Evolutionary conservation across 1,140 invertebrate species (phyloP).

Genomic region (Charaxes varanes): DNA sequence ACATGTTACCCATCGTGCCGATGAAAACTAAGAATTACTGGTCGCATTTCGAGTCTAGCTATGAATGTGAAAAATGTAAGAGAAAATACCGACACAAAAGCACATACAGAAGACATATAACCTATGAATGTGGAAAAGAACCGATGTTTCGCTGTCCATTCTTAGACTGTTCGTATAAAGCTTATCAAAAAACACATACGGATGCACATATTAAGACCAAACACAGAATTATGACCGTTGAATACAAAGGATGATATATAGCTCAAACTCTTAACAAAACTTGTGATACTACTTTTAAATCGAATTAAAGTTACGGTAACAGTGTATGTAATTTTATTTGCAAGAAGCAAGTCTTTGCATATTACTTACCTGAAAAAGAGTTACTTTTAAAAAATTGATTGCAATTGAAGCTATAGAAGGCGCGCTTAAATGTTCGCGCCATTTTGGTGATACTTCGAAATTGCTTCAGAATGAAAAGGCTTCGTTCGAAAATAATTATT

Average conservation of each 20-base stretch:
- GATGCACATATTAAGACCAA: slow-evolving; percentile 59
- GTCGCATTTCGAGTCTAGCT: slow-evolving; percentile 56
- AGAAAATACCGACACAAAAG: slow-evolving; percentile 70
- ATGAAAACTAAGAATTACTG: slow-evolving; percentile 68
- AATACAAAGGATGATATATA: slow-evolving; percentile 58
- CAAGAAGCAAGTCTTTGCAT: background rate
- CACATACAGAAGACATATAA: slow-evolving; percentile 68
- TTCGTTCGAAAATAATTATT: too few species aligned
- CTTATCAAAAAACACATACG: slow-evolving; percentile 68
- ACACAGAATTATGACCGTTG: slow-evolving; percentile 52
- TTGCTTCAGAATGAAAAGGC: too few species aligned
- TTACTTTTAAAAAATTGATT: too few species aligned
- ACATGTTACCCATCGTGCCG: slow-evolving; percentile 58
- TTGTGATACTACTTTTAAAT: slow-evolving; percentile 67
- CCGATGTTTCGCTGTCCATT: slow-evolving; percentile 71
- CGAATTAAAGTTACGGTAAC: slow-evolving; percentile 27
- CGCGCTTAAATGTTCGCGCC: too few species aligned
- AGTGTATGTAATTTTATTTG: slow-evolving; percentile 18
- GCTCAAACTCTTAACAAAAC: slow-evolving; percentile 26
- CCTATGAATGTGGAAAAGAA: slow-evolving; percentile 73
- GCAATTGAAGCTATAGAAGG: too few species aligned
- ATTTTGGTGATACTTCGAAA: too few species aligned
- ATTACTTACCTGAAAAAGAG: slow-evolving; percentile 1
- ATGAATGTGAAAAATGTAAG: slow-evolving; percentile 64
- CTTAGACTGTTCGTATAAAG: slow-evolving; percentile 67